A percentile compares a stretch with the other conserved stretches of the same genome.
These are phyloP conservation scores for Bungarus multicinctus DNA, from an alignment of 2,113 vertebrate genomes.

Conservation along the genomic window DNA sequence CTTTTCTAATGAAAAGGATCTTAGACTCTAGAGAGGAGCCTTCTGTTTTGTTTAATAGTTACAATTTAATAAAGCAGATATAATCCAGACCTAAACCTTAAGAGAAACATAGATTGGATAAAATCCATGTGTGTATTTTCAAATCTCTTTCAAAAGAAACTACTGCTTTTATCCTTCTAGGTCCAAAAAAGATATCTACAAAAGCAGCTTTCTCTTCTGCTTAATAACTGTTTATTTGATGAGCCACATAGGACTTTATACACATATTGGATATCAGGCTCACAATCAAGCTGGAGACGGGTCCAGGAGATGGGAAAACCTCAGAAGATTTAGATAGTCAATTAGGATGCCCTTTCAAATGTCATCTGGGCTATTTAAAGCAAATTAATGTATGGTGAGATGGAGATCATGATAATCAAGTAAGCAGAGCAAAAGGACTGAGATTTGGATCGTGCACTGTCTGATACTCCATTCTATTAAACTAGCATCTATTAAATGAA, in stretches of 20 bases:
- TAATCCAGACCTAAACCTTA: slow-evolving; percentile 41
- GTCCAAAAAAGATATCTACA: slow-evolving; percentile 18
- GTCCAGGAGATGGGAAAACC: slow-evolving; percentile 20
- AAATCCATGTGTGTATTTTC: slow-evolving; percentile 37
- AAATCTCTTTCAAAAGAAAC: slow-evolving; percentile 4
- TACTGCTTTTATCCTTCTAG: slow-evolving; percentile 27
- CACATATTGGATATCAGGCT: slow-evolving; percentile 15
- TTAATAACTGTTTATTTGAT: slow-evolving; percentile 3
- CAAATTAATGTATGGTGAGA: not conserved
- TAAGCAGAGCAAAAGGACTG: not conserved
- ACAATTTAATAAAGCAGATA: slow-evolving; percentile 53
- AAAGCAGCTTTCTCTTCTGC: slow-evolving; percentile 14
- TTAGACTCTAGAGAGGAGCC: slow-evolving; percentile 7
- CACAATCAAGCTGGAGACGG: slow-evolving; percentile 14
- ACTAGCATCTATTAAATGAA: not conserved
- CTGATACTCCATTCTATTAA: not conserved
- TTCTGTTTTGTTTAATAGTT: slow-evolving; percentile 49
- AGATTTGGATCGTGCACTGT: not conserved
- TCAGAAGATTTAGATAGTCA: not conserved
- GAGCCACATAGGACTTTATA: not conserved
- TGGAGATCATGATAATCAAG: not conserved
- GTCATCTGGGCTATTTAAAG: slow-evolving; percentile 18
- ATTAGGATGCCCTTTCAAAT: slow-evolving; percentile 22
- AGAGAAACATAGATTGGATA: slow-evolving; percentile 40
- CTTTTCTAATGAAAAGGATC: slow-evolving; percentile 44